phyloP scores from a whole-genome alignment of 2,113 vertebrate species.

The Sylvietta virens region DNA sequence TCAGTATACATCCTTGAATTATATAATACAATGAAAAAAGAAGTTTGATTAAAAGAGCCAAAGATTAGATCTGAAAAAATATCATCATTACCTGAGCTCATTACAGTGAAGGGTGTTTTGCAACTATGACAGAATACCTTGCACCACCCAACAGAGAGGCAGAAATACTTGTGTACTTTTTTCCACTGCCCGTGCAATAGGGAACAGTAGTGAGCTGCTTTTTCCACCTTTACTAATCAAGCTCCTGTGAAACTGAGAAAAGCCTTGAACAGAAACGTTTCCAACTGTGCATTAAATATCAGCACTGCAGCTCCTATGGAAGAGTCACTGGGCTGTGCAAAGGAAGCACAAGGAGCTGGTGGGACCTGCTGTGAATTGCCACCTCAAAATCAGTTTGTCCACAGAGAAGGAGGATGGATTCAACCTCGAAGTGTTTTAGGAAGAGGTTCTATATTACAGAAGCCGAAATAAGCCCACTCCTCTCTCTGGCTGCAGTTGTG shows the following conservation, averaged over 20 bases:
- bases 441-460: neutral
- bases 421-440: neutral
- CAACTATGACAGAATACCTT: neutral
- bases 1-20: neutral
- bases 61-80: neutral
- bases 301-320: accelerated
- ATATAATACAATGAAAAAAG: neutral
- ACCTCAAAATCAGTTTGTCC: neutral
- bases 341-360: neutral
- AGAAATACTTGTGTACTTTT: neutral
- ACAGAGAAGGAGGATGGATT: neutral
- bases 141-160: neutral
- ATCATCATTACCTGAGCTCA: neutral
- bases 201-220: neutral
- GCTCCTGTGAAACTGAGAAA: neutral
- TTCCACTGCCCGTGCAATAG: neutral
- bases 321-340: neutral
- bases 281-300: neutral
- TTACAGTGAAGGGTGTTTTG: neutral
- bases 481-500: neutral
- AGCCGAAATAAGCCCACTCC: neutral
- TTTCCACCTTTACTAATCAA: neutral
- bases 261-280: neutral
- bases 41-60: neutral
- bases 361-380: neutral